Percentiles rank a stretch among this genome's conserved stretches.
phyloP scores from a whole-genome alignment of 2,888 invertebrate genomes.

The Chaetoderma sp. region DNA sequence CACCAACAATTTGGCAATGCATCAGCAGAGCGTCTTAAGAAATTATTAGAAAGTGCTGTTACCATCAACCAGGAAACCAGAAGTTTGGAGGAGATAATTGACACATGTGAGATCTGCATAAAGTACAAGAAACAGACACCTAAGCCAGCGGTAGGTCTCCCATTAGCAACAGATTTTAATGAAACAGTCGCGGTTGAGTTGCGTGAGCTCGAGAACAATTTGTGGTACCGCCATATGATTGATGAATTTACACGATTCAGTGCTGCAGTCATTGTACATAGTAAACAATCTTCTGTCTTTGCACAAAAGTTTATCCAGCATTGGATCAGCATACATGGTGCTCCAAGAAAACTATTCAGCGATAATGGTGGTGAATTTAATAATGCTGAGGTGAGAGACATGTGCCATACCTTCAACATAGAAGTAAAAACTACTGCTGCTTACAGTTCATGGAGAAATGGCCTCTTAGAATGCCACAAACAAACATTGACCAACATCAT shows the following conservation, averaged over 20 bases:
- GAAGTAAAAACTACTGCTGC: slow-evolving; percentile 21
- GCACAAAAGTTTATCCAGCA: too few relatives aligned
- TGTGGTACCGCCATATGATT: slow-evolving; percentile 16
- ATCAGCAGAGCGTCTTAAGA: slow-evolving; percentile 6
- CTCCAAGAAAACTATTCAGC: slow-evolving; percentile 6
- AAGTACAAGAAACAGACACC: slow-evolving; percentile 6
- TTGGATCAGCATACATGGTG: slow-evolving; percentile 16
- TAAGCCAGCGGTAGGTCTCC: slow-evolving; percentile 16
- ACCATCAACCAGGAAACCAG: not conserved
- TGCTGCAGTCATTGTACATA: too few relatives aligned
- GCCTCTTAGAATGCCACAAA: slow-evolving; percentile 19
- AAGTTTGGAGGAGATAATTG: not conserved
- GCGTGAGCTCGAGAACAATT: too few relatives aligned
- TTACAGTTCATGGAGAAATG: slow-evolving; percentile 25
- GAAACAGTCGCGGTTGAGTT: slow-evolving; percentile 3
- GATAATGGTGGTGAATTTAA: slow-evolving; percentile 21
- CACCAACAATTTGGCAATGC: slow-evolving; percentile 27
- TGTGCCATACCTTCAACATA: slow-evolving; percentile 21
- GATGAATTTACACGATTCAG: slow-evolving; percentile 14
- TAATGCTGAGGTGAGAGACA: slow-evolving; percentile 15
- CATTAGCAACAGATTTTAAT: slow-evolving; percentile 16
- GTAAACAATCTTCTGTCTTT: too few relatives aligned
- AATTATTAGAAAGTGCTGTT: not conserved
- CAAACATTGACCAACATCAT: slow-evolving; percentile 23
- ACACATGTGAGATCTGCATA: not conserved